A percentile compares a stretch with the other conserved stretches of the same genome.
These are phyloP conservation scores for Nerophis lumbriciformis DNA, from an alignment of 2,113 vertebrate species.

Conservation along the genomic window DNA sequence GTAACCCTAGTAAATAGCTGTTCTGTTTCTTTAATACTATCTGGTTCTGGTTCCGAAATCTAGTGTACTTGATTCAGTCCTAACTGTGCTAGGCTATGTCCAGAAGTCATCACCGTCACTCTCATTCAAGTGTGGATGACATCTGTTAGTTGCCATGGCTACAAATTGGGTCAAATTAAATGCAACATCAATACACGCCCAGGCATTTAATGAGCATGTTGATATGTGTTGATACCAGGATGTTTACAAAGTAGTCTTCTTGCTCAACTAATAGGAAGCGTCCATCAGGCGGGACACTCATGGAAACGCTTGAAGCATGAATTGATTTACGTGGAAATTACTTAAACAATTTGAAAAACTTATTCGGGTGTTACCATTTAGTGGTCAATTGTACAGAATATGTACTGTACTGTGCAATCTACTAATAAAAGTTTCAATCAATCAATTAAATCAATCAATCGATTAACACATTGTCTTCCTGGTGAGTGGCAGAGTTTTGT, in stretches of 20 bases:
- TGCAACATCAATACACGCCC: constrained; percentile 25
- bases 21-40: no score
- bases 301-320: background rate
- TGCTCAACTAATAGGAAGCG: background rate
- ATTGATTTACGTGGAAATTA: no score
- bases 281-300: background rate
- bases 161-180: constrained; percentile 42
- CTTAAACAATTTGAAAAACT: no score
- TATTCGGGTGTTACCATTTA: no score
- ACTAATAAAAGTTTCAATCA: no score
- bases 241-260: background rate
- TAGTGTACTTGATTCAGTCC: background rate
- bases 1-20: no score
- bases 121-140: constrained; percentile 25
- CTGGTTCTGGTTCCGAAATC: no score
- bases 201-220: background rate
- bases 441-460: no score
- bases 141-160: constrained; percentile 46
- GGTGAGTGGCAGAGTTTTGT: background rate
- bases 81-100: background rate
- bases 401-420: no score
- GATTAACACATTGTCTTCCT: background rate
- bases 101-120: constrained; percentile 6
- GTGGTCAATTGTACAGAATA: no score
- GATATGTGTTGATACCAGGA: background rate